Evolutionary conservation across 2,888 invertebrate species (phyloP), one percentile per base, ranked within the genome.

Genomic region (Lottia scabra): DNA sequence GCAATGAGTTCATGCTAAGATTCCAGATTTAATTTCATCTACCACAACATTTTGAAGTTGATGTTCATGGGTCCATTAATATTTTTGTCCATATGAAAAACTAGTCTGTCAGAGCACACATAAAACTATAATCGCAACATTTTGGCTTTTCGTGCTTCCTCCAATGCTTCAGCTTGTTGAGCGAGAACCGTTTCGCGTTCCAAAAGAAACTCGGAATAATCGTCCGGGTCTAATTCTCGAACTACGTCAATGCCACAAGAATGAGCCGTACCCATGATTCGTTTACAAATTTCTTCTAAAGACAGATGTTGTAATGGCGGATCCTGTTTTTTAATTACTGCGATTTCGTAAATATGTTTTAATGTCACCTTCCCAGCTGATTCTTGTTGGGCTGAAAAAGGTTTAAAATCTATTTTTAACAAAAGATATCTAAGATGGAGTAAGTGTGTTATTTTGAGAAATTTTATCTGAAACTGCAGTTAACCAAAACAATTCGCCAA

Each of bases 311-410:
- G 79, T 75, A 84, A 83, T 19, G 77, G 90, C 4, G 95, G 95
- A 90, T 99, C 98, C 87, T 94, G 91, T n/a, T 93, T 92, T 90
- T 99, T 99, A n/a, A 99, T 95, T 89, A 93, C 92, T 0, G 99
- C 99, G 87, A 99, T 99, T 92, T 99, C 99, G 90, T 98, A 99
- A 16, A 99, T 90, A 90, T 99, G 99, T 89, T 97, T 99, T 0
- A 96, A 86, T 0, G 97, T 96, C 72, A 99, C 93, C 91, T 94
- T 96, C 0, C 99, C 99, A 81, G 94, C 93, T 38, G 93, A 90
- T 81, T 98, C 96, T 68, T 90, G 91, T 0, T 30, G 30, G 6
- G 30, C 30, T 30, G 30, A 30, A 30, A 30, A n/a, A n/a, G n/a
- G n/a, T n/a, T n/a, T n/a, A n/a, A n/a, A n/a, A n/a, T n/a, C n/a